Percentiles rank a stretch among this genome's conserved stretches.
phyloP scores from a whole-genome alignment of 2,888 invertebrate species.

The Agrotis clavis region DNA sequence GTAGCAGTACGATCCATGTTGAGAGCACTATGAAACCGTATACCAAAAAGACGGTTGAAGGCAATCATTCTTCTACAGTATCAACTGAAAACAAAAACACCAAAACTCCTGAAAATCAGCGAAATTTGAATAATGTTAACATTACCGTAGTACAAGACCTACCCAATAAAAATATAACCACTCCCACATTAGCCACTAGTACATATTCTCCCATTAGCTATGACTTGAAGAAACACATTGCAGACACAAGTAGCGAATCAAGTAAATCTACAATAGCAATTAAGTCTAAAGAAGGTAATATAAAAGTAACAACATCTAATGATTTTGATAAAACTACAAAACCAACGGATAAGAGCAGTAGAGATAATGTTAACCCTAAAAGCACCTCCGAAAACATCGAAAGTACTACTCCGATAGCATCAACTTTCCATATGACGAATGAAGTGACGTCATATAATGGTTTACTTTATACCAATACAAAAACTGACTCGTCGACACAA shows the following conservation, averaged over 20 bases:
- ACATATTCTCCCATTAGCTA: slow-evolving; percentile 22
- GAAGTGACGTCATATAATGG: slow-evolving; percentile 4
- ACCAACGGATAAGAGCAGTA: not conserved
- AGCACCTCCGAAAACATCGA: not conserved
- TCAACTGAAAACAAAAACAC: slow-evolving; percentile 83
- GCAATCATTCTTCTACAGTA: slow-evolving; percentile 71
- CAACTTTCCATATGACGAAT: not conserved
- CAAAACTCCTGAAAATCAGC: slow-evolving; percentile 86
- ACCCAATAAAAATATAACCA: slow-evolving; percentile 54
- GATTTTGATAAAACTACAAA: slow-evolving; percentile 11
- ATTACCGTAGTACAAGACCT: slow-evolving; percentile 66
- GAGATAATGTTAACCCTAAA: not conserved
- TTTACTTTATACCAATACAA: not conserved
- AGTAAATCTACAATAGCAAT: slow-evolving; percentile 18
- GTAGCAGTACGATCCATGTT: slow-evolving; percentile 82
- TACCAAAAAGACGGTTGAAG: slow-evolving; percentile 67
- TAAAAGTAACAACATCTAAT: slow-evolving; percentile 10
- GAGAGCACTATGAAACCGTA: slow-evolving; percentile 82
- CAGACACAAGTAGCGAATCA: slow-evolving; percentile 23
- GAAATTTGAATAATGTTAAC: slow-evolving; percentile 83
- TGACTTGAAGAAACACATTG: slow-evolving; percentile 11
- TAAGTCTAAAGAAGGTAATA: slow-evolving; percentile 16
- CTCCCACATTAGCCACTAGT: slow-evolving; percentile 12
- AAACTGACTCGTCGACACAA: not conserved
- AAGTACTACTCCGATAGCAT: slow-evolving; percentile 4